Conservation (phyloP, 2,888 invertebrate genomes). For the Tholera decimalis region DNA sequence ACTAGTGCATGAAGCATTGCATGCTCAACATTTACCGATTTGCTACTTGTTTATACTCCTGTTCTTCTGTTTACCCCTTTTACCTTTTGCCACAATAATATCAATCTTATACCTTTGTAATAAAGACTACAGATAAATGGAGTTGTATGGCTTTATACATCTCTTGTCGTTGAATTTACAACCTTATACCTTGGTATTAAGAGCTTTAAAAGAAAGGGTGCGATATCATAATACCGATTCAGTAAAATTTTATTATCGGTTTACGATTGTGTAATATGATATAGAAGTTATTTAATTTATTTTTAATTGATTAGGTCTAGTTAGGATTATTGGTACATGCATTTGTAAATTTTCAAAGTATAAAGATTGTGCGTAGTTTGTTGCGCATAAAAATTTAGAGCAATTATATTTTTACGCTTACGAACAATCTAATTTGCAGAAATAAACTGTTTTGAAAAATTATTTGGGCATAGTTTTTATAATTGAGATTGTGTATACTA, state of each 20-base stretch:
- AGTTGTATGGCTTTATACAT: not conserved
- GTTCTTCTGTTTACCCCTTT: constrained; percentile 51
- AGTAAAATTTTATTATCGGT: constrained; percentile 41
- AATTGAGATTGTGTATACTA: not conserved
- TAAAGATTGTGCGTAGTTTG: not conserved
- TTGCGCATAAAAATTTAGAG: constrained; percentile 13
- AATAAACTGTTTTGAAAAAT: not conserved
- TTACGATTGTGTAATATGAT: constrained; percentile 20
- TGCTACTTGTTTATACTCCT: constrained; percentile 59
- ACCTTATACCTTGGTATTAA: not conserved
- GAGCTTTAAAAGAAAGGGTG: not conserved
- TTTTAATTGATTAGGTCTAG: constrained; percentile 19
- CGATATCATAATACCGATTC: constrained; percentile 12
- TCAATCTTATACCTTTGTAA: constrained; percentile 45
- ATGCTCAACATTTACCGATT: constrained; percentile 72
- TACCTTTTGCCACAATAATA: constrained; percentile 35
- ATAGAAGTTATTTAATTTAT: not conserved
- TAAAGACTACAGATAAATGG: not conserved
- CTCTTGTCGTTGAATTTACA: not conserved
- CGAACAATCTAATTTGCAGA: not conserved
- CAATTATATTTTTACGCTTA: constrained; percentile 45
- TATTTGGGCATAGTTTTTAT: not conserved
- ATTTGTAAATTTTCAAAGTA: not conserved
- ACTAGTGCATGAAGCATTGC: constrained; percentile 82
- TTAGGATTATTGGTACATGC: constrained; percentile 1